Base-by-base conservation (phyloP, 35 echinoderm and acorn worm species). In the Ophioderma brevispina region DNA sequence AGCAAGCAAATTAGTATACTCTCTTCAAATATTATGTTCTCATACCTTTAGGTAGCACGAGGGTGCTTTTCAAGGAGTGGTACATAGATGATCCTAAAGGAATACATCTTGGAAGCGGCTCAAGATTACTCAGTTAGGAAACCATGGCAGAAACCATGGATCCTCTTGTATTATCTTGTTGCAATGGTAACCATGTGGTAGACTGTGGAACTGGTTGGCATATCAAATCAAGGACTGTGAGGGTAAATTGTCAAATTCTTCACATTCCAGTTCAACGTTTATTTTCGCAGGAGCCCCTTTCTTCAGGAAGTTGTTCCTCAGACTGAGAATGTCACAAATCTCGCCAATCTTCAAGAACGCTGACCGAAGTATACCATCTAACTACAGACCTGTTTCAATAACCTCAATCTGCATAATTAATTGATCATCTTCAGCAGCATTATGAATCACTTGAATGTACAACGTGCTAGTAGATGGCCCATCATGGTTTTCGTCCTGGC, bases 161-260 rank as follows among this genome's bases (percentile, higher is more conserved):
- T 38, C 78, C 78, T 0, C n/a, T 11, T 80, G 78, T 80, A 80
- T 36, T 38, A 33, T 5, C 33, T 80, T n/a, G 38, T 80, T 35
- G 78, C 78, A 33, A 80, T 80, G 78, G 33, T 80, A n/a, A 38
- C 78, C 78, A 36, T 80, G 78, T 35, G 78, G 36, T 23, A 80
- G 38, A 35, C 78, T 80, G 25, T 80, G 78, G 78, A 35, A 38
- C 13, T 80, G 78, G 78, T 35, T 80, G 33, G 78, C 78, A 4
- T 33, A 1, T 10, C 28, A 80, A 35, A 13, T 80, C 4, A 33
- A 35, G 19, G 33, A 14, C 36, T 0, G 33, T 6, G 38, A 36
- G 33, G 78, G 31, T 33, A 36, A 35, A 6, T 13, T 28, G 6
- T 80, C 21, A 33, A 80, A 2, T 80, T 35, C 1, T 35, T 21